Evolutionary conservation across 2,888 invertebrate species (phyloP), one percentile per base, ranked within the genome.

Genomic region (Timema cristinae): DNA sequence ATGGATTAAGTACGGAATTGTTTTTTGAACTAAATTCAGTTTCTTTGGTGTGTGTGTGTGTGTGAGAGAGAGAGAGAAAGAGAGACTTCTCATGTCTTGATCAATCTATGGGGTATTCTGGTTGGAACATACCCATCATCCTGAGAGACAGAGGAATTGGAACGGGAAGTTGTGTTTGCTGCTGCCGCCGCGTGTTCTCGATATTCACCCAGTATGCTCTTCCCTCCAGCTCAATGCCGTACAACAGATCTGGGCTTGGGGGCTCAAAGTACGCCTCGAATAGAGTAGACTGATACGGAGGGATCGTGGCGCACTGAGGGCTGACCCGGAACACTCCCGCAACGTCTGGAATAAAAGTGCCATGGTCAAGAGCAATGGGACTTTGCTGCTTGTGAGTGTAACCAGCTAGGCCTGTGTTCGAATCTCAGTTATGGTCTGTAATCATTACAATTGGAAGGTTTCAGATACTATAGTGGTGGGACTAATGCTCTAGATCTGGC

Each of bases 181-280:
- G 51, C 15, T 61, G 15, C 51, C 7, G 50, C 10, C 10, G 47
- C 32, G 15, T 63, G 68, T 68, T 11, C 63, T 63, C 7, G 63
- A 32, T 69, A 7, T 75, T 70, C 48, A 71, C 75, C 81, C 81
- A 81, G 69, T 77, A 78, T 15, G 81, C 77, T 49, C 79, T 79
- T 0, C 78, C 82, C 5, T 76, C 76, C 61, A 84, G 72, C 52
- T 78, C 79, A 69, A 77, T 77, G 7, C 75, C 77, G 74, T 79
- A 82, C 49, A 82, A 75, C 15, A 74, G 75, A 61, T 80, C 78
- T 50, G 76, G 73, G 50, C 77, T 74, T 5, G 75, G 69, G 0
- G 83, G 82, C 47, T 74, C 71, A 75, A 83, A 83, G 13, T 76
- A 72, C n/a, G 81, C 78, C 76, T 82, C 81, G 73, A 82, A 83